Evolutionary conservation across 2,113 vertebrate genomes (phyloP), one percentile per base, ranked within the genome.

Genomic region (Leptocoma aspasia): DNA sequence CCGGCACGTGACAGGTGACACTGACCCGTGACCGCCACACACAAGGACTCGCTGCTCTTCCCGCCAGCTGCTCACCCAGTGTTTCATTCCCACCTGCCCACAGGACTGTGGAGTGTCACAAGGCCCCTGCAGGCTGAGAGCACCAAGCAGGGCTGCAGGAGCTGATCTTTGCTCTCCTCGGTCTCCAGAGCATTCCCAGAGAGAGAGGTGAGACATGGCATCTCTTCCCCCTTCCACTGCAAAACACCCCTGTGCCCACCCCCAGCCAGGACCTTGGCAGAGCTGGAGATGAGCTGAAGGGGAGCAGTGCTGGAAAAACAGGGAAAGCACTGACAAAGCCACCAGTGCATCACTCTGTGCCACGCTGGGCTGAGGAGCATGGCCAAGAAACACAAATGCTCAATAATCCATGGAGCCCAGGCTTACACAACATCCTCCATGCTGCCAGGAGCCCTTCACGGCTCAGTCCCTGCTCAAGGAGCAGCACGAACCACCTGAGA

Each of bases 201-300:
- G 18, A 49, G 50, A 61, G 33, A 17, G 1, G 11, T 26, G 52
- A 35, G 70, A 61, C 13, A 10, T 0, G 1, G 47, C 76, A 66
- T 8, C 61, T 88, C 41, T 21, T 68, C 57, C 31, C 52, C 4
- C 21, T 66, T 35, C 47, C 47, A 7, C 27, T 24, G 71, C 21
- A 53, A 28, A 73, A 15, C 6, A 1, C 2, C 6, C 1, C 45
- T 2, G 19, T 13, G 41, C 7, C 37, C 50, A 41, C 4, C 10
- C 39, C 53, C 47, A 26, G 1, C 0, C 39, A 3, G 2, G 30
- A 37, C 7, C 30, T 13, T 0, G 1, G 65, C n/a, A 59, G n/a
- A 27, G 61, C 26, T 23, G 42, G 39, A 15, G 26, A 31, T 4
- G n/a, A 68, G 60, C 24, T 3, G 59, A 68, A 68, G 31, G 18